These are phyloP conservation scores for Scalopus aquaticus DNA, from an alignment of 2,113 vertebrate species.

Conservation along the genomic window DNA sequence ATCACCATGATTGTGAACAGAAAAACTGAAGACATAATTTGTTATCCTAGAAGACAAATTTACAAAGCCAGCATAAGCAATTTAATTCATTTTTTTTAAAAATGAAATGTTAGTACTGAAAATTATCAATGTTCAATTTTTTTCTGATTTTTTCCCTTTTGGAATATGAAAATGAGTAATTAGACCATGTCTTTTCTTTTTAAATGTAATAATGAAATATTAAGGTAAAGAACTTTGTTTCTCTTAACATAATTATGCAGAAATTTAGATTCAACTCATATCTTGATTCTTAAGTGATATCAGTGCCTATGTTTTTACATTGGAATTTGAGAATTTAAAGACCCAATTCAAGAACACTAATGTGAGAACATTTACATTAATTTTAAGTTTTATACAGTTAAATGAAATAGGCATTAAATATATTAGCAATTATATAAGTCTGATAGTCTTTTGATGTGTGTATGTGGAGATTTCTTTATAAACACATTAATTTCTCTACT, in stretches of 20 bases:
- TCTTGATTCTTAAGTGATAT: not conserved
- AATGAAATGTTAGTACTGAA: not conserved
- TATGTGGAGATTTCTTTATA: not conserved
- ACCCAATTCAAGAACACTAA: not conserved
- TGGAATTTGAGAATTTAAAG: not conserved
- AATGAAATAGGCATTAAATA: constrained; percentile 11
- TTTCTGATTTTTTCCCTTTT: not conserved
- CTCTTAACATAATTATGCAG: not conserved
- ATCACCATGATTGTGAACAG: not conserved
- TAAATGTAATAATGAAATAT: not conserved
- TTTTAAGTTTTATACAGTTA: not conserved
- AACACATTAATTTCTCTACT: not conserved
- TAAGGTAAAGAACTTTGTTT: not conserved
- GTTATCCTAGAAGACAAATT: not conserved
- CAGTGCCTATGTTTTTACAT: not conserved
- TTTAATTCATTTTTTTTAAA: not conserved
- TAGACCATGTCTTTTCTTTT: not conserved
- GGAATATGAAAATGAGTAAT: not conserved
- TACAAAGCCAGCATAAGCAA: not conserved
- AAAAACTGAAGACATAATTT: not conserved
- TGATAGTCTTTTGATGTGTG: not conserved
- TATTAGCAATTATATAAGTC: not conserved
- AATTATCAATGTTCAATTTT: not conserved
- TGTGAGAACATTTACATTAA: constrained; percentile 25
- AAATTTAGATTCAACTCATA: not conserved